phyloP scores from a whole-genome alignment of 1,140 invertebrate genomes.

The Panagrolaimus sp. region DNA sequence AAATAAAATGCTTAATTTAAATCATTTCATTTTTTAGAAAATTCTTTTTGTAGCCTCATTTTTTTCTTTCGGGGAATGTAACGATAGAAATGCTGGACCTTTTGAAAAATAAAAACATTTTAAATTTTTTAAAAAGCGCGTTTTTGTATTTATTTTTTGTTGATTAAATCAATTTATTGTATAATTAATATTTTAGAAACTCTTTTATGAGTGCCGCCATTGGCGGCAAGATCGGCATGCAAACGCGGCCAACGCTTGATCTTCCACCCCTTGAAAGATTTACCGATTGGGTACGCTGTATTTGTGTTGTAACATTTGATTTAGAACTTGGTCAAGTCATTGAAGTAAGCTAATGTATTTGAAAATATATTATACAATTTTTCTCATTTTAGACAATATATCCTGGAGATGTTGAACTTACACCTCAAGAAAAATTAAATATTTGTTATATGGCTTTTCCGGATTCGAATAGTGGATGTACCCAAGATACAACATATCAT shows the following conservation, averaged over 20 bases:
- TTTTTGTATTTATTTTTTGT: no score
- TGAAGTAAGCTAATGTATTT: slow-evolving; percentile 24
- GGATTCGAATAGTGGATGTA: slow-evolving; percentile 31
- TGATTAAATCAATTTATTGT: no score
- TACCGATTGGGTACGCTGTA: slow-evolving; percentile 34
- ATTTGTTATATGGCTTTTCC: slow-evolving; percentile 41
- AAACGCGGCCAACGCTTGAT: slow-evolving; percentile 3
- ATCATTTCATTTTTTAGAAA: slow-evolving; percentile 7
- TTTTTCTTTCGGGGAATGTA: no score
- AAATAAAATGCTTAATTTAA: neutral
- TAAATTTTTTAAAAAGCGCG: neutral
- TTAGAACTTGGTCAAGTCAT: slow-evolving; percentile 41
- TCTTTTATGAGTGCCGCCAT: no score
- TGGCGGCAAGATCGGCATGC: neutral
- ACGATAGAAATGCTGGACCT: no score
- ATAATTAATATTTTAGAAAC: no score
- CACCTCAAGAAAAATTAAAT: slow-evolving; percentile 27
- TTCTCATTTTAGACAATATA: slow-evolving; percentile 30
- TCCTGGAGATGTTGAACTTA: slow-evolving; percentile 29
- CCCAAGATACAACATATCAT: slow-evolving; percentile 36
- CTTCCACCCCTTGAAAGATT: slow-evolving; percentile 12
- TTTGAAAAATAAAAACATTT: neutral
- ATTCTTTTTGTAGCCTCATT: no score
- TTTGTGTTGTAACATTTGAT: slow-evolving; percentile 43
- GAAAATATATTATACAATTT: neutral